Evolutionary conservation across 2,797 vertebrate genomes (phyloP).

Genomic region (Falco cherrug): DNA sequence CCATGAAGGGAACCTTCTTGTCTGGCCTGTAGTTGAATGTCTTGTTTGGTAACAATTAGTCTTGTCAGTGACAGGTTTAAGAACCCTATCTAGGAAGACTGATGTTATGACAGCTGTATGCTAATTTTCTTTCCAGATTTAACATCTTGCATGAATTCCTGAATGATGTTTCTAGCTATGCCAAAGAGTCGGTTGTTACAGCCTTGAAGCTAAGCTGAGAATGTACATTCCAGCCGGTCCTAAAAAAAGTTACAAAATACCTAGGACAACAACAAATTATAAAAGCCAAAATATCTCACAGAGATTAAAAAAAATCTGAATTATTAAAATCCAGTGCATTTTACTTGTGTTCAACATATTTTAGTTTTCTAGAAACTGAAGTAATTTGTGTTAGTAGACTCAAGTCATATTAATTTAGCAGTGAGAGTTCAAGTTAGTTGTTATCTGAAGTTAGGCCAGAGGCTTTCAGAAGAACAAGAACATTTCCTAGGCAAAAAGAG

Average conservation of each 20-base stretch:
- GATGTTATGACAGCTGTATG: conserved; percentile 22
- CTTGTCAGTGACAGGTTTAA: neutral
- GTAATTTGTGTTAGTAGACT: neutral
- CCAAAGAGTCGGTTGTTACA: neutral
- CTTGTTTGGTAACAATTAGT: conserved; percentile 13
- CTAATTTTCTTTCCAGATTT: conserved; percentile 10
- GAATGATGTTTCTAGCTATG: neutral
- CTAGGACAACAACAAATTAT: neutral
- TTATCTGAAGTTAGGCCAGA: neutral
- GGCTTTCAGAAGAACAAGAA: neutral
- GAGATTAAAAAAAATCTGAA: neutral
- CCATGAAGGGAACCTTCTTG: neutral
- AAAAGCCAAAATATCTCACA: neutral
- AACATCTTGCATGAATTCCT: neutral
- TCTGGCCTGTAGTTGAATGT: neutral
- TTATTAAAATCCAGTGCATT: neutral
- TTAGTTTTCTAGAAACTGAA: neutral
- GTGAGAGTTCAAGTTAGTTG: neutral
- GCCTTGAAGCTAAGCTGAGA: neutral
- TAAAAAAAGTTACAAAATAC: neutral
- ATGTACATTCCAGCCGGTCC: neutral
- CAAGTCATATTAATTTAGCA: neutral
- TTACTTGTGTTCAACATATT: neutral
- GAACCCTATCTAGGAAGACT: neutral
- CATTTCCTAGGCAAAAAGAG: neutral